Evolutionary conservation across 30 jellyfish, hydroid and myxozoan species (phyloP).

Genomic region (Calvadosia cruxmelitensis): DNA sequence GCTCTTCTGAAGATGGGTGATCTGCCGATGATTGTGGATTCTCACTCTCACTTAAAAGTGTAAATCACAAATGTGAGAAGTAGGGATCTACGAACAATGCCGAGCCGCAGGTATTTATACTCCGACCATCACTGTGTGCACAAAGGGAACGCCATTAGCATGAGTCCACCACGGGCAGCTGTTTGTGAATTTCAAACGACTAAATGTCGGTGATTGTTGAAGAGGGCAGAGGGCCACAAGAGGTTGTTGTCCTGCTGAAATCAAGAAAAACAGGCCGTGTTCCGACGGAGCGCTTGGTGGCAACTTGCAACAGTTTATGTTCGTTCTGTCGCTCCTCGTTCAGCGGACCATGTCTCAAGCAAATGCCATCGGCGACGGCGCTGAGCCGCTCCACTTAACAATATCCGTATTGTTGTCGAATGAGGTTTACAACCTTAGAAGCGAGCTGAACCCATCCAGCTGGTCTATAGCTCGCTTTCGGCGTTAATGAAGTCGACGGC

Average conservation of each 20-base stretch:
- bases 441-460: slow-evolving; percentile 1
- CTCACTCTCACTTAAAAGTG: too few species aligned
- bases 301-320: neutral
- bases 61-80: neutral
- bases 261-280: neutral
- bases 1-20: too few species aligned
- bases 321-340: neutral
- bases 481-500: too few species aligned
- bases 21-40: too few species aligned
- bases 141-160: neutral
- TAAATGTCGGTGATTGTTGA: neutral
- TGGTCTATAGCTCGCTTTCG: neutral
- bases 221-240: neutral
- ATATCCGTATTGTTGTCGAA: neutral
- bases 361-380: neutral
- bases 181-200: neutral
- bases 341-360: neutral
- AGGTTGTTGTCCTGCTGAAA: neutral
- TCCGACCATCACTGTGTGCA: neutral
- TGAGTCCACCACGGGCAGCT: slow-evolving; percentile 1
- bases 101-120: neutral
- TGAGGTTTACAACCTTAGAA: neutral
- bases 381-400: neutral
- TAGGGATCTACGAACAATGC: neutral
- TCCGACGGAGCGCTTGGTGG: neutral